A percentile compares a stretch with the other conserved stretches of the same genome.
phyloP scores from a whole-genome alignment of 2,113 vertebrate species.

The Phrynosoma blainvillii region DNA sequence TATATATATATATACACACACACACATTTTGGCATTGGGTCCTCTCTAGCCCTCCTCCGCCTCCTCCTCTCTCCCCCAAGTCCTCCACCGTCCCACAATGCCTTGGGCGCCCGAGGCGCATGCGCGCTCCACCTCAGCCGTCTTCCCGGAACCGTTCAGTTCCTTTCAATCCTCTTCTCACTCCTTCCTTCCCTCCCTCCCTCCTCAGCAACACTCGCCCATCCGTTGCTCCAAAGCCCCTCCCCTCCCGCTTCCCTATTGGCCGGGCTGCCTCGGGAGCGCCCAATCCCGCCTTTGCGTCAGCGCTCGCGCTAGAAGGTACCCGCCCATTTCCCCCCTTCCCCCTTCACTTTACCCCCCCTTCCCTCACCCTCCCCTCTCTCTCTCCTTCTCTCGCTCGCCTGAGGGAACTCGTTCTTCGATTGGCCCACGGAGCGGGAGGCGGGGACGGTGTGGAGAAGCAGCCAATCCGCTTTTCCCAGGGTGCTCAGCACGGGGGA shows the following conservation, averaged over 20 bases:
- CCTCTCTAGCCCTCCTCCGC: no score
- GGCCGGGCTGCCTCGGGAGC: slow-evolving; percentile 10
- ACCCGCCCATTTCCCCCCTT: not conserved
- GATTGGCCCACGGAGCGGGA: not conserved
- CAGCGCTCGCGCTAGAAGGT: not conserved
- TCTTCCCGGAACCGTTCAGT: no score
- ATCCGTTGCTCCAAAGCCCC: not conserved
- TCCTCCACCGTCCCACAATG: slow-evolving; percentile 55
- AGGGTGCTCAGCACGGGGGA: not conserved
- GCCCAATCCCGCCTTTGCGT: not conserved
- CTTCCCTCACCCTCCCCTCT: no score
- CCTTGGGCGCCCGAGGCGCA: not conserved
- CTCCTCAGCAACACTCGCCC: not conserved
- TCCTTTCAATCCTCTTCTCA: no score
- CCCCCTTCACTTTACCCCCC: no score
- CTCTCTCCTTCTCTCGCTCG: not conserved
- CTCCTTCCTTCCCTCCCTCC: no score
- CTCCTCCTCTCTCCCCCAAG: slow-evolving; percentile 3
- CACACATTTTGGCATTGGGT: no score
- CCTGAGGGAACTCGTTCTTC: not conserved
- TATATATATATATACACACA: no score
- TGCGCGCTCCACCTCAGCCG: not conserved
- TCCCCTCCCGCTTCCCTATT: slow-evolving; percentile 13
- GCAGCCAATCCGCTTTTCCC: not conserved
- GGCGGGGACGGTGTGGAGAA: no score